Evolutionary conservation across 2,888 invertebrate species (phyloP).

Genomic region (Aphodius granarius): DNA sequence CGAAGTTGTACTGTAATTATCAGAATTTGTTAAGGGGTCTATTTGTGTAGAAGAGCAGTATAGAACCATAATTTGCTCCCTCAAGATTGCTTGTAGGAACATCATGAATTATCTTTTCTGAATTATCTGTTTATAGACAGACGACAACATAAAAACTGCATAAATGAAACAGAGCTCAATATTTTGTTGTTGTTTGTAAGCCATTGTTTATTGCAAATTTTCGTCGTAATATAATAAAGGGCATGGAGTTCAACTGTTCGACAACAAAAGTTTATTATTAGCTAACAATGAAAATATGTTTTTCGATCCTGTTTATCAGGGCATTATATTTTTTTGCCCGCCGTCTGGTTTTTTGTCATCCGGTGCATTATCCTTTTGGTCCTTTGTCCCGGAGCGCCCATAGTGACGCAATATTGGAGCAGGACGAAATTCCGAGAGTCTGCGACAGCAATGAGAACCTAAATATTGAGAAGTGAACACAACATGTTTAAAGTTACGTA

Average conservation of each 20-base stretch:
- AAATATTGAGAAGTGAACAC: slow-evolving; percentile 37
- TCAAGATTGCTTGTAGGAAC: too few relatives aligned
- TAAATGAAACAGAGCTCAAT: too few relatives aligned
- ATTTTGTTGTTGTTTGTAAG: not conserved
- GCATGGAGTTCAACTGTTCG: not conserved
- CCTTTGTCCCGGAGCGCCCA: not conserved
- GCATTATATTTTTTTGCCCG: not conserved
- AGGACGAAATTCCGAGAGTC: slow-evolving; percentile 32
- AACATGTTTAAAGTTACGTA: slow-evolving; percentile 46
- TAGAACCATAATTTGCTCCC: too few relatives aligned
- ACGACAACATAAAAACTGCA: too few relatives aligned
- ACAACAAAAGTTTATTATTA: not conserved
- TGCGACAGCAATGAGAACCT: slow-evolving; percentile 32
- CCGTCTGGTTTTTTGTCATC: not conserved
- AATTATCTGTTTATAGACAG: too few relatives aligned
- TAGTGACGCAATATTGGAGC: slow-evolving; percentile 15
- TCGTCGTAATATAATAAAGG: not conserved
- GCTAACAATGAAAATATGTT: not conserved
- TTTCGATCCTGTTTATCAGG: slow-evolving; percentile 2
- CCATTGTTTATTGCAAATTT: not conserved
- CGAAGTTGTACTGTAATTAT: too few relatives aligned
- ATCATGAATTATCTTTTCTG: too few relatives aligned
- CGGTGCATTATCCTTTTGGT: not conserved
- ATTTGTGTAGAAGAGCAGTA: too few relatives aligned
- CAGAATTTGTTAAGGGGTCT: too few relatives aligned